Evolutionary conservation across 2,797 vertebrate genomes (phyloP), one percentile per base, ranked within the genome.

Genomic region (Scolopax rusticola): DNA sequence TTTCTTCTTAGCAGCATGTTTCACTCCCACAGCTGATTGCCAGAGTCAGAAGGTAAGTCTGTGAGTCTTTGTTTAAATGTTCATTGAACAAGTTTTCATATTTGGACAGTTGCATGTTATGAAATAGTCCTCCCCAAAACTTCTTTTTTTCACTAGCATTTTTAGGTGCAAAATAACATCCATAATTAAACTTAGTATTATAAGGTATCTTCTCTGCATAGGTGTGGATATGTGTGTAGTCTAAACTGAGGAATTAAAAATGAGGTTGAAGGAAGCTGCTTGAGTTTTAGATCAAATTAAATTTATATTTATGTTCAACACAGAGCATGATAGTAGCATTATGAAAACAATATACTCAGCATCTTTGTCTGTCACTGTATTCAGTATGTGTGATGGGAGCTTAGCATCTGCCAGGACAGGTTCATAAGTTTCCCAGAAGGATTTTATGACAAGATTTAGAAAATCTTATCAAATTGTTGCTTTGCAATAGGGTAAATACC

Each of bases 31-130:
- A 89, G 74, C 85, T 71, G 83, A 96, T 81, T 93, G 91, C 73
- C 96, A 94, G 85, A 80, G 15, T 47, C 88, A 59, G 69, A 91
- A 93, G 97, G 97, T 97, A 96, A 95, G 97, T 67, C 71, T 68
- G 24, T 1, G 4, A 40, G 56, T 69, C 60, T 89, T 85, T 88
- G 15, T 80, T 92, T 81, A 53, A 75, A 38, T 56, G 50, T 77
- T 85, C 59, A 9, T 75, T 30, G 45, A 73, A 32, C 1, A 9
- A 43, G 65, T 86, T 61, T 70, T 86, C 21, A 2, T 33, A 6
- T 69, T 84, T 19, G 18, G 15, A 43, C 0, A 3, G 30, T 14
- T 47, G 51, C 2, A 1, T 53, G 47, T 63, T 64, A 38, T 11
- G 25, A 56, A 68, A 40, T 25, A 14, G 6, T 30, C 20, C 45